Evolutionary conservation across 2,113 vertebrate species (phyloP).

Genomic region (Alouatta palliata): DNA sequence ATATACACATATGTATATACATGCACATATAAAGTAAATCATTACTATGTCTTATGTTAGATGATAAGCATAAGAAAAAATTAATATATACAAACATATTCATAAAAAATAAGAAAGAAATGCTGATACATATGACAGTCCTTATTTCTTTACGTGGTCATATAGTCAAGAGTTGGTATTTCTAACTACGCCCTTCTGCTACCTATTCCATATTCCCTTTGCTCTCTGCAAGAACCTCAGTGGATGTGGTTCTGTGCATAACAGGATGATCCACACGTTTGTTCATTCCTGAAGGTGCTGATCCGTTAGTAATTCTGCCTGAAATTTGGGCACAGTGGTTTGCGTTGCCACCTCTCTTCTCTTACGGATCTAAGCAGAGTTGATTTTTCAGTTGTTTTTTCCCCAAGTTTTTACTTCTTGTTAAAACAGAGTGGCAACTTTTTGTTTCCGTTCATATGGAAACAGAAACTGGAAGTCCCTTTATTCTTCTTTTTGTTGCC

Average conservation of each 20-base stretch:
- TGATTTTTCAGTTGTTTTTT: not conserved
- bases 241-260: not conserved
- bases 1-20: not conserved
- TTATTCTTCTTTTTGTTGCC: not conserved
- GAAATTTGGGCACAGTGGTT: not conserved
- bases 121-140: not conserved
- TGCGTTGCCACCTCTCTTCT: not conserved
- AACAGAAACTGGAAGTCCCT: not conserved
- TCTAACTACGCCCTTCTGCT: not conserved
- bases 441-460: not conserved
- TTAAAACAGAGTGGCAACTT: not conserved
- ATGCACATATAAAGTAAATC: not conserved
- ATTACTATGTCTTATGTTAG: not conserved
- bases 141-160: not conserved
- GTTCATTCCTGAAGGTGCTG: not conserved
- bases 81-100: not conserved
- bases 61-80: not conserved
- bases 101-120: not conserved
- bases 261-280: not conserved
- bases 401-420: not conserved
- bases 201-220: not conserved
- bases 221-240: not conserved
- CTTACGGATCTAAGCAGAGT: not conserved
- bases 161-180: not conserved
- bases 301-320: not conserved